Evolutionary conservation across 2,113 vertebrate species (phyloP), one percentile per base, ranked within the genome.

Genomic region (Perca schrenkii): DNA sequence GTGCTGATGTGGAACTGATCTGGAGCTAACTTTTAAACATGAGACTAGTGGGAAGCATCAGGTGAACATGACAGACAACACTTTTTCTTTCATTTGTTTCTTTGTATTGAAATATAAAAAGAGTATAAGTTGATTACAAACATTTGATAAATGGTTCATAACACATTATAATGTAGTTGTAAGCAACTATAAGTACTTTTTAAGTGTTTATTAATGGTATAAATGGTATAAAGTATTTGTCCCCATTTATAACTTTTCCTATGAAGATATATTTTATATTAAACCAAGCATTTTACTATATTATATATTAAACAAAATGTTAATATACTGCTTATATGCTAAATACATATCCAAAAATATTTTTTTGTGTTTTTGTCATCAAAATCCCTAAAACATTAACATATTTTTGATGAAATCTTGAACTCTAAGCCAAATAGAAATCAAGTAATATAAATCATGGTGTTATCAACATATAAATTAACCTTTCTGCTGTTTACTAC

Each of bases 1-100:
- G 89, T 69, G 80, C 46, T 54, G 85, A 73, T 43, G 52, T 80
- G 86, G 88, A 88, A 84, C 7, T 77, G 87, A 88, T 85, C 83
- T 15, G 40, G 22, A 46, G 75, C 36, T 77, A 53, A 10, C 40
- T 54, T 22, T 36, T 1, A 50, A 28, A 60, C 67, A 31, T 4
- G n/a, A 64, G 25, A 63, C 67, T 0, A 56, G 49, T 19, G 40
- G 31, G 36, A 71, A 57, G 70, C 36, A 34, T 34, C 56, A 79
- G 65, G 28, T 57, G 46, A 12, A 73, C 40, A 49, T 15, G 58
- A 40, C 25, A 36, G 16, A 77, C 40, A 25, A 1, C 6, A 14
- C 12, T 0, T 47, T 36, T 0, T 16, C 2, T 43, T 36, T 53
- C 5, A 46, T 46, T 19, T 21, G 12, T 57, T 80, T 31, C n/a